These are phyloP conservation scores for Macaca fascicularis DNA, from an alignment of 2,113 vertebrate genomes.

Conservation along the genomic window T2T-MFA8v1.1 NC_088389.1:85737001-85737500, in stretches of 20 bases:
- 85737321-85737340: not conserved
- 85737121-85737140: not conserved
- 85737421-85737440: slow-evolving; percentile 20
- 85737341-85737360: not conserved
- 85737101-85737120: not conserved
- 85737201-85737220: not conserved
- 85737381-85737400: not conserved
- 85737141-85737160: not conserved
- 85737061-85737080: slow-evolving; percentile 3
- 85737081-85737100: not conserved
- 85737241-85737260: not conserved
- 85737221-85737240: not conserved
- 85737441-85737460: slow-evolving; percentile 26
- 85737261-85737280: not conserved
- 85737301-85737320: not conserved
- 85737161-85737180: not conserved
- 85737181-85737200: not conserved
- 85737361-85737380: slow-evolving; percentile 13
- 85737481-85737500: not conserved
- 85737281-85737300: not conserved
- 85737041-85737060: slow-evolving; percentile 5
- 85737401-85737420: not conserved
- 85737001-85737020: slow-evolving; percentile 53
- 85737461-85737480: not conserved
- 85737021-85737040: slow-evolving; percentile 10